Evolutionary conservation across 2,113 vertebrate species (phyloP), one percentile per base, ranked within the genome.

Genomic region (Taurulus bubalis): DNA sequence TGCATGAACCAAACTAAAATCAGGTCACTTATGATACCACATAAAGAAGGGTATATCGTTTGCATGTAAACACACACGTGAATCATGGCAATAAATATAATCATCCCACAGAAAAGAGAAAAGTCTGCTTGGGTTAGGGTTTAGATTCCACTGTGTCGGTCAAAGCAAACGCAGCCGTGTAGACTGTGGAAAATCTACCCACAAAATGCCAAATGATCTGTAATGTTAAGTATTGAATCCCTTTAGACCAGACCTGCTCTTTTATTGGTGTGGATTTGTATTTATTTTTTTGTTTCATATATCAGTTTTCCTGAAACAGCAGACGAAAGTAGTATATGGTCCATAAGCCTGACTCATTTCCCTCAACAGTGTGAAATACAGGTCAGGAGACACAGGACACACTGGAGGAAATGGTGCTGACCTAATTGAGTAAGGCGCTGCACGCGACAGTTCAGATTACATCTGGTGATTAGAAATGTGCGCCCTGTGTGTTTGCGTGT

Each of bases 401-500:
- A 53, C 22, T 3, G 65, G 34, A 76, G 84, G 84, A 89, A 79
- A 84, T 71, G 75, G 51, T 51, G 75, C 70, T 72, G 83, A 69
- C 84, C 84, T 86, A 71, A 75, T 32, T 78, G 84, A 45, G 51
- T 53, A 60, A 75, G 76, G 28, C 56, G 36, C 18, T 22, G 64
- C 42, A 76, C 34, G 11, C 68, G 34, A 32, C 73, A 79, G 78
- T 36, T 89, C 80, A 87, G 80, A 87, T 90, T 84, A 75, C 69
- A 1, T 56, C 30, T 38, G 2, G 67, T 67, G 87, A 88, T 77
- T 72, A 77, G 69, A 66, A 74, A 80, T 38, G 38, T 63, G 28
- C 8, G 42, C n/a, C n/a, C n/a, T 45, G 47, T 38, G 26, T 68
- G 51, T 65, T 75, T 58, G 36, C 45, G 15, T 20, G 8, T 62